A percentile compares a stretch with the other conserved stretches of the same genome.
These are phyloP conservation scores for Meandrusa payeni DNA, from an alignment of 2,888 invertebrate genomes.

Conservation along the genomic window DNA sequence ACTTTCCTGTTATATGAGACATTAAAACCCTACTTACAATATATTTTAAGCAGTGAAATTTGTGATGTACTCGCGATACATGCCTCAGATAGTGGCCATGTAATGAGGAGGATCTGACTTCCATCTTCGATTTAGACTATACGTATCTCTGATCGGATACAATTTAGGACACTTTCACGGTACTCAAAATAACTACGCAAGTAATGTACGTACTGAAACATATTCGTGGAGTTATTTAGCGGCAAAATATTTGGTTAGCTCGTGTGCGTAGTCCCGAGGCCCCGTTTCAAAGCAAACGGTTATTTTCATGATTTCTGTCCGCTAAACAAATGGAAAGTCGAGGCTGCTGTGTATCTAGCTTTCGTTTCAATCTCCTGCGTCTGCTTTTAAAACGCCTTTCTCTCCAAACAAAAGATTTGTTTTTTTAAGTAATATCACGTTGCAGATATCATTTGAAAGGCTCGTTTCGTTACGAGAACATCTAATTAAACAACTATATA, in stretches of 20 bases:
- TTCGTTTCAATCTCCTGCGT: constrained; percentile 37
- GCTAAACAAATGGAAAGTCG: constrained; percentile 24
- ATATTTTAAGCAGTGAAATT: neutral
- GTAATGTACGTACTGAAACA: neutral
- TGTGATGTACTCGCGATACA: too few species aligned
- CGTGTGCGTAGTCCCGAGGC: neutral
- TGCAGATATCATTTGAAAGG: constrained; percentile 1
- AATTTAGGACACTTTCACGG: constrained; percentile 13
- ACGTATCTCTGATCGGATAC: neutral
- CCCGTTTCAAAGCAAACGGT: constrained; percentile 10
- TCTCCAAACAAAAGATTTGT: constrained; percentile 47
- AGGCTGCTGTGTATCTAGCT: constrained; percentile 28
- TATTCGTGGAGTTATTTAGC: neutral
- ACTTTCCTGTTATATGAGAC: neutral
- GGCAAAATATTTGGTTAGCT: constrained; percentile 17
- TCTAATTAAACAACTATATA: too few species aligned
- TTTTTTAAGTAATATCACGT: neutral
- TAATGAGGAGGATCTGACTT: constrained; percentile 7
- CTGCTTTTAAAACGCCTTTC: constrained; percentile 52
- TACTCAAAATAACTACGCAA: constrained; percentile 14
- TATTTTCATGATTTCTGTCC: constrained; percentile 20
- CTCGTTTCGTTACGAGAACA: constrained; percentile 3
- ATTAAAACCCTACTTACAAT: neutral
- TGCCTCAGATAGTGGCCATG: constrained; percentile 1
- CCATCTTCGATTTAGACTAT: neutral